These are phyloP conservation scores for Premnoplex brunnescens DNA, from an alignment of 2,797 vertebrate genomes.

Conservation along the genomic window DNA sequence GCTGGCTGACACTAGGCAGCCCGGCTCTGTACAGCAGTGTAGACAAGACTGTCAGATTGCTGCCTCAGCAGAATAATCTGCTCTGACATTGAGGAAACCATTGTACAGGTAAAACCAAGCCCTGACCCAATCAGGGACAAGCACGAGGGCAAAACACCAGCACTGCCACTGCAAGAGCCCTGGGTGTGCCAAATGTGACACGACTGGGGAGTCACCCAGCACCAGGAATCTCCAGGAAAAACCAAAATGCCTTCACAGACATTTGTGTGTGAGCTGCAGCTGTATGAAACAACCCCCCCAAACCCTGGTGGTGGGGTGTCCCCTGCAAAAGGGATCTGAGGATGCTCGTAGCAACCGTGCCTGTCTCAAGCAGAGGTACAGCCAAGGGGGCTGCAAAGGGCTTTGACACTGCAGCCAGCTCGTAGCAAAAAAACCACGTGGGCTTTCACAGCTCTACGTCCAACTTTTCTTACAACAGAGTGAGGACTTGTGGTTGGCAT, in stretches of 20 bases:
- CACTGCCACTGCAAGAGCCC: not conserved
- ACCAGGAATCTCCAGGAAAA: not conserved
- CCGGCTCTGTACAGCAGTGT: not conserved
- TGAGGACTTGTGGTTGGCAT: not conserved
- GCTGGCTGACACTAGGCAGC: not conserved
- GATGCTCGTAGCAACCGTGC: rapidly evolving
- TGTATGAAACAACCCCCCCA: not conserved
- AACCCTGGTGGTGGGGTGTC: rapidly evolving
- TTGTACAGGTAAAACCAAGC: not conserved
- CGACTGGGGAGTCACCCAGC: not conserved
- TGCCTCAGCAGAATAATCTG: not conserved
- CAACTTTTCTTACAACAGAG: not conserved
- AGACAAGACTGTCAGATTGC: slow-evolving; percentile 13
- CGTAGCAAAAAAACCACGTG: not conserved
- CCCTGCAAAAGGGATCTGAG: rapidly evolving
- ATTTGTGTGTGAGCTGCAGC: not conserved
- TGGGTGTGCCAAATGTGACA: not conserved
- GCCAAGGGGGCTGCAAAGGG: not conserved
- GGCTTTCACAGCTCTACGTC: not conserved
- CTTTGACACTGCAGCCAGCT: not conserved
- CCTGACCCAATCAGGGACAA: not conserved
- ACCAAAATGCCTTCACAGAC: rapidly evolving
- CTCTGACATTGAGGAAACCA: not conserved
- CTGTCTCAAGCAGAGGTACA: not conserved
- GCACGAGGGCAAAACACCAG: not conserved